Evolutionary conservation across 2,797 vertebrate species (phyloP).

Genomic region (Taenioides sp.): DNA sequence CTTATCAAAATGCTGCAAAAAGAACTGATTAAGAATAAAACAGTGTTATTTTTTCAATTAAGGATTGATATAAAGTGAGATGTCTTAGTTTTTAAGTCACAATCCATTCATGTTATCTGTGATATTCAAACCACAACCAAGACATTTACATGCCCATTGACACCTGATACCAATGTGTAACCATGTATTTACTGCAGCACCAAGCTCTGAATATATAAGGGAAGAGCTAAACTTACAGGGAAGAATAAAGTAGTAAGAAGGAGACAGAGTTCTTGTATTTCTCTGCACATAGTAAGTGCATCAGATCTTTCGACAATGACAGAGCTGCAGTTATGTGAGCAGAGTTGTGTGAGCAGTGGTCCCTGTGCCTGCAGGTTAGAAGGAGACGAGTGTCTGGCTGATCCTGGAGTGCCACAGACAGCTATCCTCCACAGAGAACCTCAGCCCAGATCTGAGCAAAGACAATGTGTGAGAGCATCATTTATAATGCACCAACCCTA

Average conservation of each 20-base stretch:
- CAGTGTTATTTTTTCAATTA: background rate
- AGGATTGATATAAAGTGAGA: too few species aligned
- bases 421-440: constrained; percentile 42
- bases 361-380: constrained; percentile 28
- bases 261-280: constrained; percentile 17
- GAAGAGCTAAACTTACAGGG: constrained; percentile 4
- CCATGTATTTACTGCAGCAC: background rate
- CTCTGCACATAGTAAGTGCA: background rate
- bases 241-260: constrained; percentile 15
- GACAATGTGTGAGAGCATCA: constrained; percentile 35
- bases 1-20: background rate
- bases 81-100: background rate
- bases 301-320: constrained; percentile 24
- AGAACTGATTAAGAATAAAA: background rate
- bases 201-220: background rate
- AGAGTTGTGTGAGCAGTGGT: constrained; percentile 32
- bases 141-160: background rate
- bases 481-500: constrained; percentile 56
- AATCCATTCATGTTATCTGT: background rate
- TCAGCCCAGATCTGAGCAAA: constrained; percentile 42
- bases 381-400: constrained; percentile 22
- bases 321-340: constrained; percentile 22
- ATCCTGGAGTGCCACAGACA: constrained; percentile 43
- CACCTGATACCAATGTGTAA: background rate
- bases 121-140: background rate